Evolutionary conservation across 2,113 vertebrate genomes (phyloP).

Genomic region (Crypturellus undulatus): DNA sequence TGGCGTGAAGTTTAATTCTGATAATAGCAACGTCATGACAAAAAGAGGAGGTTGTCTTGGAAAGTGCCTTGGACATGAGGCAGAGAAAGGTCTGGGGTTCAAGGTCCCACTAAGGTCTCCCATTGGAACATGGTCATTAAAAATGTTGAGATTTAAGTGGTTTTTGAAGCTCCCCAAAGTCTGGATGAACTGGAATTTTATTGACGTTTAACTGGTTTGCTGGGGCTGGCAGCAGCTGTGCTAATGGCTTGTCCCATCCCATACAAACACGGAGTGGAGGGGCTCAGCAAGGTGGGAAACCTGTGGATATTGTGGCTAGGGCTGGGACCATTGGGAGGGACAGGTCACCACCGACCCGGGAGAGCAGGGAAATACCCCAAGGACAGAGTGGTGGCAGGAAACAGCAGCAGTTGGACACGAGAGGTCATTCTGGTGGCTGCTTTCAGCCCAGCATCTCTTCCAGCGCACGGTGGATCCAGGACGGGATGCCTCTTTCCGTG

Average conservation of each 20-base stretch:
- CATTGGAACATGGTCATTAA: neutral
- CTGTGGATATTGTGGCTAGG: neutral
- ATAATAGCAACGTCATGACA: neutral
- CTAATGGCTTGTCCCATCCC: neutral
- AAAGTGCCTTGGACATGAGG: neutral
- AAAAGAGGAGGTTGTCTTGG: neutral
- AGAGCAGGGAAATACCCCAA: neutral
- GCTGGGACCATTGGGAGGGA: too few species aligned
- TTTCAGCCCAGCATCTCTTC: neutral
- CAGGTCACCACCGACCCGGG: neutral
- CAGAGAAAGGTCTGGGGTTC: neutral
- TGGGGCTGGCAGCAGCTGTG: neutral
- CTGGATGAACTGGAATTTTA: neutral
- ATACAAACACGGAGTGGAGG: accelerated
- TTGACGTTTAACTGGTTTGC: neutral
- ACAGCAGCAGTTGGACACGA: neutral
- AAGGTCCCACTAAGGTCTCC: neutral
- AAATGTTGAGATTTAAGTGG: neutral
- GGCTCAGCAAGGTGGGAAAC: neutral
- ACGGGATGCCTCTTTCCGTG: too few species aligned
- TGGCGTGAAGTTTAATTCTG: neutral
- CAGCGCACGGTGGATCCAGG: neutral
- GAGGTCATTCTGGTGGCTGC: neutral
- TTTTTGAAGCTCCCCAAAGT: neutral
- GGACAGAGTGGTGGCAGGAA: neutral